A percentile compares a stretch with the other conserved stretches of the same genome.
Conservation (phyloP, 2,888 invertebrate species). For the Drosophila anomalata region DNA sequence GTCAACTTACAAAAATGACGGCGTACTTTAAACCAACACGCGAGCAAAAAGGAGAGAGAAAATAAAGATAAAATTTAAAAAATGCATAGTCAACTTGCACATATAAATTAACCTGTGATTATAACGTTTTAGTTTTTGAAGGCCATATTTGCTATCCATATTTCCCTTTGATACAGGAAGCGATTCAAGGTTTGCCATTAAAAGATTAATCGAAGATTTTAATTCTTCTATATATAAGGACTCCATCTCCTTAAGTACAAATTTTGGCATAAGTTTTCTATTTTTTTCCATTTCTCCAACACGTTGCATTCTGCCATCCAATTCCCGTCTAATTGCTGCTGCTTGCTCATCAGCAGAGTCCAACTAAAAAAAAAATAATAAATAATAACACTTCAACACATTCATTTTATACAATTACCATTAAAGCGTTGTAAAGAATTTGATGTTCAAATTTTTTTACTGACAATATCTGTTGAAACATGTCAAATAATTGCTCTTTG, state of each 20-base stretch:
- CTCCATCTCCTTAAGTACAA: slow-evolving; percentile 99
- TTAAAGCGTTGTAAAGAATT: slow-evolving; percentile 98
- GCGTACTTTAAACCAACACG: slow-evolving; percentile 74
- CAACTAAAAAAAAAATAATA: slow-evolving; percentile 87
- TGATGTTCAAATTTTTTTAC: slow-evolving; percentile 99
- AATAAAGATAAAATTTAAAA: slow-evolving; percentile 4
- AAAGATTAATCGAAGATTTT: slow-evolving; percentile 97
- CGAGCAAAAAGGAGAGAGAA: slow-evolving; percentile 18
- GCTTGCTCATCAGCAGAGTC: slow-evolving; percentile 99
- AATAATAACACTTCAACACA: not conserved
- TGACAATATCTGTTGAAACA: slow-evolving; percentile 99
- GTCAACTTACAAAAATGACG: slow-evolving; percentile 82
- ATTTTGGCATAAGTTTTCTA: slow-evolving; percentile 98
- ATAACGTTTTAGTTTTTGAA: slow-evolving; percentile 98
- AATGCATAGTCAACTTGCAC: not conserved
- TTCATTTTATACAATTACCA: slow-evolving; percentile 86
- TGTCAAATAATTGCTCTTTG: slow-evolving; percentile 99
- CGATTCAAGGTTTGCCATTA: slow-evolving; percentile 99
- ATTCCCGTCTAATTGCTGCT: slow-evolving; percentile 98
- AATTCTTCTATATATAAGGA: slow-evolving; percentile 99
- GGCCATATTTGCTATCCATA: slow-evolving; percentile 98
- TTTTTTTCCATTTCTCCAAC: slow-evolving; percentile 99
- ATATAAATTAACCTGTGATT: slow-evolving; percentile 92
- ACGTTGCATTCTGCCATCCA: slow-evolving; percentile 98
- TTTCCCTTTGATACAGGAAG: slow-evolving; percentile 99